Conservation (phyloP, 1,140 invertebrate genomes). For the Trinorchestia longiramus region DNA sequence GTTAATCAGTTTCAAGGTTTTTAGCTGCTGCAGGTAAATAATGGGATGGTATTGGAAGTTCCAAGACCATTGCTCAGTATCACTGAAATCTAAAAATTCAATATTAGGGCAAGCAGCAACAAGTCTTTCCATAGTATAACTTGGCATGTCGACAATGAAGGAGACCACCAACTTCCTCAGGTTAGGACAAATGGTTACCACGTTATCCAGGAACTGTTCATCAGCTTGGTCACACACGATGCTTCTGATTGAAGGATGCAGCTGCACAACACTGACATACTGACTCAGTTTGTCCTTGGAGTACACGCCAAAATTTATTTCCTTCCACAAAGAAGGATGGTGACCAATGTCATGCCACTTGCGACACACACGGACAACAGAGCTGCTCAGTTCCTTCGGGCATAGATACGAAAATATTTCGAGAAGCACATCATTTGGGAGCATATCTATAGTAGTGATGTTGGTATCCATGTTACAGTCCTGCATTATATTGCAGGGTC, state of each 20-base stretch:
- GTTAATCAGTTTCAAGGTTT: background rate
- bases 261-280: background rate
- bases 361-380: background rate
- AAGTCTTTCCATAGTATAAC: background rate
- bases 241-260: background rate
- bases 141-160: background rate
- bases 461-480: background rate
- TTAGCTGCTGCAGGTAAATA: background rate
- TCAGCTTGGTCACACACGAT: background rate
- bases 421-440: background rate
- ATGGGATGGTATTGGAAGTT: background rate
- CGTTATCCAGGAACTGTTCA: background rate
- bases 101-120: background rate
- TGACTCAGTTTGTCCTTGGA: background rate
- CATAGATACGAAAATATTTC: conserved; percentile 8
- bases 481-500: background rate
- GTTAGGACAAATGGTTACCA: conserved; percentile 5
- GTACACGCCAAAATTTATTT: background rate
- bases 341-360: background rate
- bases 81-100: background rate
- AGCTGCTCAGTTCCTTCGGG: background rate
- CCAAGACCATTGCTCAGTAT: background rate
- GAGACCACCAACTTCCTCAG: background rate
- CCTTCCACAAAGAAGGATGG: conserved; percentile 3
- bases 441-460: background rate